A percentile compares a stretch with the other conserved stretches of the same genome.
Evolutionary conservation across 2,113 vertebrate genomes (phyloP).

Genomic region (Rhombomys opimus): DNA sequence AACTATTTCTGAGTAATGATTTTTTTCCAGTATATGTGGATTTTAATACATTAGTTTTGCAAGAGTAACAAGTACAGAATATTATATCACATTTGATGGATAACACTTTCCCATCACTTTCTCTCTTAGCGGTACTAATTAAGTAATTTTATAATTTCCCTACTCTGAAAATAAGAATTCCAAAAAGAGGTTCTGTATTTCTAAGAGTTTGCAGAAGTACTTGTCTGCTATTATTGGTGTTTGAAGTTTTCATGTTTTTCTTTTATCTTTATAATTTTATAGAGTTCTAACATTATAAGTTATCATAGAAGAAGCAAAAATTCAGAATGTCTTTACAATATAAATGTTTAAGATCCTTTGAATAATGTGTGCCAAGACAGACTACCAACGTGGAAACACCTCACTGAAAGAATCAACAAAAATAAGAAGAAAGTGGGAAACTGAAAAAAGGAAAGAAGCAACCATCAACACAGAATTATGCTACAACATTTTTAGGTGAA

Average conservation of each 20-base stretch:
- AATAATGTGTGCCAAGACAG: slow-evolving; percentile 90
- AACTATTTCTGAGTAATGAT: slow-evolving; percentile 80
- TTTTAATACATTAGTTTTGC: slow-evolving; percentile 75
- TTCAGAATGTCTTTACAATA: slow-evolving; percentile 77
- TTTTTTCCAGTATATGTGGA: slow-evolving; percentile 72
- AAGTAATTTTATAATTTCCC: slow-evolving; percentile 76
- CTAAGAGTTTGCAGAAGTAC: slow-evolving; percentile 80
- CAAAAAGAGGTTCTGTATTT: slow-evolving; percentile 69
- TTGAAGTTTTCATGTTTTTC: slow-evolving; percentile 52
- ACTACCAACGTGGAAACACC: slow-evolving; percentile 87
- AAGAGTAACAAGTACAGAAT: slow-evolving; percentile 72
- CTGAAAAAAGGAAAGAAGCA: slow-evolving; percentile 84
- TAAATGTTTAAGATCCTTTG: slow-evolving; percentile 84
- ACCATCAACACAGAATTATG: slow-evolving; percentile 89
- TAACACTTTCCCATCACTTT: slow-evolving; percentile 67
- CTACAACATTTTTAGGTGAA: slow-evolving; percentile 92
- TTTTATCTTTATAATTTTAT: slow-evolving; percentile 66
- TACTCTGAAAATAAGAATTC: slow-evolving; percentile 77
- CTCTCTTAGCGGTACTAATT: slow-evolving; percentile 75
- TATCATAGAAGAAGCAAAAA: slow-evolving; percentile 75
- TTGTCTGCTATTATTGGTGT: slow-evolving; percentile 51
- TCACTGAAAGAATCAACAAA: slow-evolving; percentile 86
- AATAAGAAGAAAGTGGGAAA: slow-evolving; percentile 85
- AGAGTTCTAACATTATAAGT: slow-evolving; percentile 65
- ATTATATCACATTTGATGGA: slow-evolving; percentile 75